A percentile compares a stretch with the other conserved stretches of the same genome.
These are phyloP conservation scores for Calameuta filiformis DNA, from an alignment of 2,888 invertebrate species.

Conservation along the genomic window DNA sequence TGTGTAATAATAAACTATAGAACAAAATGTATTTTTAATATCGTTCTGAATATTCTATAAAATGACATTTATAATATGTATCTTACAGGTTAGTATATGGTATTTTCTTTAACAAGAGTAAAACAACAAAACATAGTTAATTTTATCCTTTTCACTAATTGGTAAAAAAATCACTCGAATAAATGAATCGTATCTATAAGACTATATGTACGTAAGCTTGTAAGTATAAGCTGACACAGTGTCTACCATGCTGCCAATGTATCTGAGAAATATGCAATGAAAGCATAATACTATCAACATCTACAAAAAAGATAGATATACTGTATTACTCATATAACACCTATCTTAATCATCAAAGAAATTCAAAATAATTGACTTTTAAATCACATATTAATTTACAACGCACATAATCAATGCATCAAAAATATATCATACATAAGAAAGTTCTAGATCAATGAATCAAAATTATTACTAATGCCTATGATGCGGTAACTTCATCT, in stretches of 20 bases:
- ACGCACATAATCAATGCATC: background rate
- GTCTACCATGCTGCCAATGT: background rate
- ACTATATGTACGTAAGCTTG: background rate
- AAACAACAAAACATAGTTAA: background rate
- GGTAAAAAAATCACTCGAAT: background rate
- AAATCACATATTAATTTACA: background rate
- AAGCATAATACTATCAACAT: background rate
- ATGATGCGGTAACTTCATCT: background rate
- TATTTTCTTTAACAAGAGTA: background rate
- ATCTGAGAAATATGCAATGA: background rate
- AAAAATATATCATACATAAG: background rate
- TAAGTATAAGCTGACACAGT: background rate
- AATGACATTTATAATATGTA: background rate
- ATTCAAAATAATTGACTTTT: background rate
- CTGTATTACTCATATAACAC: background rate
- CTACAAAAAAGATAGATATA: background rate
- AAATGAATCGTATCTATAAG: background rate
- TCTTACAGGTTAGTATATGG: background rate
- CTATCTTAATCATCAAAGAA: background rate
- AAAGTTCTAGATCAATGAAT: background rate
- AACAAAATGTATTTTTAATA: background rate
- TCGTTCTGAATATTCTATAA: background rate
- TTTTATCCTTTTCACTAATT: background rate
- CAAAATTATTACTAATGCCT: background rate
- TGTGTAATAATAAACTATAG: background rate